Evolutionary conservation across 2,113 vertebrate genomes (phyloP).

Genomic region (Embiotoca jacksoni): DNA sequence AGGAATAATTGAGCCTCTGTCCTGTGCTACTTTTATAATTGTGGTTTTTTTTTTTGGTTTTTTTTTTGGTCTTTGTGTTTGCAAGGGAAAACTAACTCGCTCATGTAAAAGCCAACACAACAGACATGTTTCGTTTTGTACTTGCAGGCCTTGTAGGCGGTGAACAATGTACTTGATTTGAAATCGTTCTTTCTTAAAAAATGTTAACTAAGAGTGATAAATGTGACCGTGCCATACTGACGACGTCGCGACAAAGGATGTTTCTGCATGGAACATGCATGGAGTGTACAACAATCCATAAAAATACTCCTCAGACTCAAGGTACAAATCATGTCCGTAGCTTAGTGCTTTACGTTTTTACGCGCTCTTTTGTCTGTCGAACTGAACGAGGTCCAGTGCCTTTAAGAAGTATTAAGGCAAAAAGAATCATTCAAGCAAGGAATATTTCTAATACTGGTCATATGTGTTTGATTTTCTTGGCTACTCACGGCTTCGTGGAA

Average conservation of each 20-base stretch:
- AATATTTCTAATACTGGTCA: slow-evolving; percentile 20
- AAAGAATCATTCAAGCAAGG: slow-evolving; percentile 9
- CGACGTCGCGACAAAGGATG: slow-evolving; percentile 4
- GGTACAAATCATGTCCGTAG: slow-evolving; percentile 22
- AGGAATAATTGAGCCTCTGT: slow-evolving; percentile 39
- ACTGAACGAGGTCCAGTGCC: slow-evolving; percentile 70
- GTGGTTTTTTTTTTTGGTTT: slow-evolving; percentile 9
- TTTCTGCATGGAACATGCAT: slow-evolving; percentile 54
- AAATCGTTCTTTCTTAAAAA: slow-evolving; percentile 1
- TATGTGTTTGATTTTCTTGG: slow-evolving; percentile 24
- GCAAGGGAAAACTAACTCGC: slow-evolving; percentile 16
- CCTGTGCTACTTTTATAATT: slow-evolving; percentile 8
- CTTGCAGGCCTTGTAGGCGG: slow-evolving; percentile 23
- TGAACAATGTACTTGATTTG: slow-evolving; percentile 18
- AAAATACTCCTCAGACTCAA: slow-evolving; percentile 6
- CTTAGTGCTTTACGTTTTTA: slow-evolving; percentile 23
- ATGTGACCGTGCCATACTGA: slow-evolving; percentile 59
- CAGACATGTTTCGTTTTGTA: slow-evolving; percentile 29
- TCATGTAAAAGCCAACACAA: slow-evolving; percentile 7
- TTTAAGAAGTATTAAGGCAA: slow-evolving; percentile 46
- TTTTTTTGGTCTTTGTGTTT: slow-evolving; percentile 6
- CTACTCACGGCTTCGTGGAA: not conserved
- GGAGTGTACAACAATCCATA: slow-evolving; percentile 15
- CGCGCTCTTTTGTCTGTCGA: slow-evolving; percentile 22
- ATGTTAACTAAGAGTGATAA: slow-evolving; percentile 30